phyloP scores from a whole-genome alignment of 2,888 invertebrate genomes.

The Tipula unca region DNA sequence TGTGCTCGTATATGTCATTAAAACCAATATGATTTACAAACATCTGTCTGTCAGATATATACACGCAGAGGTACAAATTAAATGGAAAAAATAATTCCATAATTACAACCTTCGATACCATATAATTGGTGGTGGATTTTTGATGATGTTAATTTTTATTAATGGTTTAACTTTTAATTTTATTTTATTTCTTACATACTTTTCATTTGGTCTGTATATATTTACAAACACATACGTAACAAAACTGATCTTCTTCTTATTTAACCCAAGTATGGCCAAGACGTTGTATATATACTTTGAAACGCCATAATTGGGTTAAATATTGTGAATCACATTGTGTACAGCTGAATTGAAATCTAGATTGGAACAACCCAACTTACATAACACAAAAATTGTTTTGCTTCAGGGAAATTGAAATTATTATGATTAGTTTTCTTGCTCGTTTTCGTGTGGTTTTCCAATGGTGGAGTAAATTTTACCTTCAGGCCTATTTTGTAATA shows the following conservation, averaged over 20 bases:
- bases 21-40: background rate
- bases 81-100: background rate
- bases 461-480: background rate
- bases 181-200: background rate
- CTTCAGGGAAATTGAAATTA: background rate
- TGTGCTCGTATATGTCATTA: background rate
- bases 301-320: background rate
- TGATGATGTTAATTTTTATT: background rate
- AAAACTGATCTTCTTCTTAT: background rate
- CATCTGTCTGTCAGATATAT: background rate
- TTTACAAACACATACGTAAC: background rate
- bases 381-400: background rate
- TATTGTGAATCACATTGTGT: background rate
- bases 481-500: background rate
- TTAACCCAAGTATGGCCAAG: background rate
- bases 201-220: background rate
- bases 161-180: background rate
- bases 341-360: background rate
- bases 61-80: background rate
- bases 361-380: background rate
- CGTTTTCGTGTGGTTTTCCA: background rate
- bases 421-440: background rate
- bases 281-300: background rate
- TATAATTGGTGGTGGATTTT: background rate
- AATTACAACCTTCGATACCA: background rate